A percentile compares a stretch with the other conserved stretches of the same genome.
These are phyloP conservation scores for Folsomia manolachei DNA, from an alignment of 2,888 invertebrate species.

Conservation along the genomic window DNA sequence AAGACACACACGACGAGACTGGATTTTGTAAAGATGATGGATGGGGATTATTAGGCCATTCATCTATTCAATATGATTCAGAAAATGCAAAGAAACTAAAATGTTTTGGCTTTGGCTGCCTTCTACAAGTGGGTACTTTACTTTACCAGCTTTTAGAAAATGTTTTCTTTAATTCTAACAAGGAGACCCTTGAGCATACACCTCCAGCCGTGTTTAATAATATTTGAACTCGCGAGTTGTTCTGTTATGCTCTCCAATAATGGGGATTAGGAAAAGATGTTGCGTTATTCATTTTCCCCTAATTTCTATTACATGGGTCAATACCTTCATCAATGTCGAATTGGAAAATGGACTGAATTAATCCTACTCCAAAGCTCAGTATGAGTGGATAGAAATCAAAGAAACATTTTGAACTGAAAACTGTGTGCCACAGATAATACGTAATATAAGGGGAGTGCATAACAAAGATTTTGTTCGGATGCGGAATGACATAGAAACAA, in stretches of 20 bases:
- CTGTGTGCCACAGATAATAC: no score
- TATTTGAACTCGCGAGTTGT: background rate
- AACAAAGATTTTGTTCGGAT: no score
- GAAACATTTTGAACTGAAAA: no score
- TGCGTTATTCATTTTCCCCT: conserved; percentile 14
- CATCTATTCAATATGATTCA: no score
- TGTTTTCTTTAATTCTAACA: background rate
- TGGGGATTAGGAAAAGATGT: background rate
- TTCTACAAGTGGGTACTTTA: background rate
- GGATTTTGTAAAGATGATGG: background rate
- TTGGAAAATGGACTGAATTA: no score
- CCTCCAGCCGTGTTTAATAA: background rate
- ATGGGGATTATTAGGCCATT: no score
- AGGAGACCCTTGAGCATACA: conserved; percentile 7
- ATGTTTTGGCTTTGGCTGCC: background rate
- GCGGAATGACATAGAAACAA: no score
- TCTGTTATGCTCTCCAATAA: background rate
- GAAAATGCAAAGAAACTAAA: background rate
- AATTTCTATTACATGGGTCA: conserved; percentile 16
- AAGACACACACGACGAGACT: conserved; percentile 16
- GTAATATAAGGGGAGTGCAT: no score
- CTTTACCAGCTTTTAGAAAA: background rate
- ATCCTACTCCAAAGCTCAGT: no score
- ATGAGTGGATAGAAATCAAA: no score
- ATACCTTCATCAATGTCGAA: conserved; percentile 15